These are phyloP conservation scores for Vireo altiloquus DNA, from an alignment of 2,113 vertebrate species.

Conservation along the genomic window DNA sequence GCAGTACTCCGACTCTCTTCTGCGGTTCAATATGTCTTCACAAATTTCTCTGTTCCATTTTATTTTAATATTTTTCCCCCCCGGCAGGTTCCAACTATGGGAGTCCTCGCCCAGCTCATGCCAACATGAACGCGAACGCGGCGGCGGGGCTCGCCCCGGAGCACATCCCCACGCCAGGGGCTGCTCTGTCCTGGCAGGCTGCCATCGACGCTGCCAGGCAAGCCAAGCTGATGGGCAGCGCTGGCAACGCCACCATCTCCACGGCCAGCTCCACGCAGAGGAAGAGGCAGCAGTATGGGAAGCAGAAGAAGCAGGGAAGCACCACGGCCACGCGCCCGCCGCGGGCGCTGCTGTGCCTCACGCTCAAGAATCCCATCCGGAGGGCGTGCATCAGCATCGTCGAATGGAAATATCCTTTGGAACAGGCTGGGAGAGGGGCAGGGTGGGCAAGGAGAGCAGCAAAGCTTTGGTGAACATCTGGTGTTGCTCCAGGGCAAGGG, in stretches of 20 bases:
- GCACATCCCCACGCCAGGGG: conserved; percentile 91
- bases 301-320: conserved; percentile 93
- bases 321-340: conserved; percentile 90
- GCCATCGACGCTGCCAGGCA: conserved; percentile 95
- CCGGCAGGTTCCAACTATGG: conserved; percentile 93
- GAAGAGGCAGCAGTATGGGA: conserved; percentile 92
- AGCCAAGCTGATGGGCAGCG: conserved; percentile 93
- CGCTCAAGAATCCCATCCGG: conserved; percentile 96
- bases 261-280: conserved; percentile 94
- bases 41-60: not conserved
- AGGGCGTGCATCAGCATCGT: conserved; percentile 99
- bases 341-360: conserved; percentile 93
- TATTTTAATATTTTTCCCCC: not conserved
- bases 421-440: not conserved
- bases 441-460: no score
- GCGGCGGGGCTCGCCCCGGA: conserved; percentile 92
- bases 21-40: no score
- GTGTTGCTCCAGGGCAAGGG: not conserved
- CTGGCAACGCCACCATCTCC: conserved; percentile 88
- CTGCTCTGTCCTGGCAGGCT: conserved; percentile 96
- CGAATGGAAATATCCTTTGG: conserved; percentile 99
- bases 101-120: conserved; percentile 86
- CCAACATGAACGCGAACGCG: conserved; percentile 88
- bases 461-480: not conserved
- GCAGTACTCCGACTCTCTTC: no score